Base-by-base conservation (phyloP, 2,888 invertebrate genomes). In the Stramonita haemastoma region DNA sequence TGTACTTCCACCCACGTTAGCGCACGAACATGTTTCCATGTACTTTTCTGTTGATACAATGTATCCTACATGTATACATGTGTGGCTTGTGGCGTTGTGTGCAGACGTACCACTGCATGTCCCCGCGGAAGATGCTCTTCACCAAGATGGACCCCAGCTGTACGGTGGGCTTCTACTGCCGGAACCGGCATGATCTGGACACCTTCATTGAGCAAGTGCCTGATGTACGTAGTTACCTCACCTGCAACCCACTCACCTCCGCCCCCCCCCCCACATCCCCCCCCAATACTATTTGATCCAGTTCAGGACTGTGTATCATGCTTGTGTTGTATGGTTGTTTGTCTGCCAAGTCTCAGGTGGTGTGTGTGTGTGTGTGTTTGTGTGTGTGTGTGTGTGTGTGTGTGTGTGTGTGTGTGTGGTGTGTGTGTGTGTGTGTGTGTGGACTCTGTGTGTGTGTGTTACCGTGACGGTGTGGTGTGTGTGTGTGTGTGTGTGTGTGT, bases 121-220 rank as follows among this genome's bases (percentile, higher is more conserved):
- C 98, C 46, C 98, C 98, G 57, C 97, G 98, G 90, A 98, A 98
- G 96, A 97, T 98, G 96, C 97, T 98, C 91, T 97, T 98, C 32
- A 97, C 96, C 90, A 98, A 98, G 96, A 98, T 98, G 97, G 98
- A 98, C 96, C 98, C 98, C 22, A 98, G 98, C 92, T 98, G 98
- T 96, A 98, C 98, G 94, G 97, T 98, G 91, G 98, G 98, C 29
- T 98, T 98, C 96, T 98, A 98, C 96, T 97, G 98, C 94, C 97
- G 97, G 90, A 97, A 97, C 90, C 97, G 97, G 96, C 96, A 97
- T 91, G 98, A 98, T 93, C 98, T 98, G 96, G 97, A 97, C 93
- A 97, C 97, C 92, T 98, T 98, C 96, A 96, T 97, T 70, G 91
- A 93, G 19, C 93, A 95, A 87, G 93, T 94, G 79, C 91, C 93